Evolutionary conservation across 2,888 invertebrate species (phyloP).

Genomic region (Blera fallax): DNA sequence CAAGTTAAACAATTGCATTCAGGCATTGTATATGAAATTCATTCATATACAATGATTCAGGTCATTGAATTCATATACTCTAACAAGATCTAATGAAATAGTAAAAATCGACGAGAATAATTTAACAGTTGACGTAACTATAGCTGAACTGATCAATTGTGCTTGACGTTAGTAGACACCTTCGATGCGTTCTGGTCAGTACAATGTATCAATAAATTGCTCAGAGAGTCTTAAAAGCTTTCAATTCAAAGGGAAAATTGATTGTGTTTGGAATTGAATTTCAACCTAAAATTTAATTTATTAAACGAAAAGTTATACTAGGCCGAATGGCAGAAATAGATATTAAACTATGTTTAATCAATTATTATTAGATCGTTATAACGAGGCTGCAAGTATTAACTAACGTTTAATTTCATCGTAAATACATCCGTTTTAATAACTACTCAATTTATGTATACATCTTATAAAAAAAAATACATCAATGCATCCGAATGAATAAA

Average conservation of each 20-base stretch:
- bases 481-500: too few relatives aligned
- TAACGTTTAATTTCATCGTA: too few relatives aligned
- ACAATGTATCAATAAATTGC: neutral
- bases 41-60: too few relatives aligned
- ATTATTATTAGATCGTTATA: too few relatives aligned
- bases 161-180: neutral
- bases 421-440: too few relatives aligned
- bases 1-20: neutral
- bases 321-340: neutral
- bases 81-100: neutral
- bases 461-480: too few relatives aligned
- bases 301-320: neutral
- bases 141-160: neutral
- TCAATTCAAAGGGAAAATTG: neutral
- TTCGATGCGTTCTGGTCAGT: neutral
- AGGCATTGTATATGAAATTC: too few relatives aligned
- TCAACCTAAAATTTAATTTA: neutral
- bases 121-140: neutral
- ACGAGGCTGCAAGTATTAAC: too few relatives aligned
- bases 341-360: neutral
- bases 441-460: too few relatives aligned
- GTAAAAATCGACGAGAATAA: neutral
- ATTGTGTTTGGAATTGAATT: too few relatives aligned
- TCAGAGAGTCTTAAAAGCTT: too few relatives aligned
- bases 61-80: neutral